Conservation (phyloP, 2,888 invertebrate species). For the Agrochola circellaris region DNA sequence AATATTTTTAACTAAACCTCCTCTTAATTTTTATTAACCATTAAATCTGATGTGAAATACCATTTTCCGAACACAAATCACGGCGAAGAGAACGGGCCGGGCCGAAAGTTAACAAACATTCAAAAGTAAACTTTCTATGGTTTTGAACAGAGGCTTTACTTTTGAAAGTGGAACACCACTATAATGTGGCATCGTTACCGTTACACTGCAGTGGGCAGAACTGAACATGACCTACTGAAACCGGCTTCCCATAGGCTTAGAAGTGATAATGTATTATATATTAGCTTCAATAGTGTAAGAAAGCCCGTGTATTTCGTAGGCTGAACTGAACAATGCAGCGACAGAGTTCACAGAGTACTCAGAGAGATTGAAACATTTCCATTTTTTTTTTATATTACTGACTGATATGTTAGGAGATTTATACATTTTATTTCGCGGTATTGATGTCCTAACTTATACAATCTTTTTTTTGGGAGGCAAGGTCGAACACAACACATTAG, state of each 20-base stretch:
- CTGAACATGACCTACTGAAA: slow-evolving; percentile 43
- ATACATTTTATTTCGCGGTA: not conserved
- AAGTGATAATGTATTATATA: slow-evolving; percentile 6
- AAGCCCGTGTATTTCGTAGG: not conserved
- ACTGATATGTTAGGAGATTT: not conserved
- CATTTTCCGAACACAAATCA: not conserved
- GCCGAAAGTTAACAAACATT: not conserved
- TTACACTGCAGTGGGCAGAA: slow-evolving; percentile 30
- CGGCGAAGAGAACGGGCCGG: not conserved
- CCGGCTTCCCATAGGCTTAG: slow-evolving; percentile 36
- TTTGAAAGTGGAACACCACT: slow-evolving; percentile 41
- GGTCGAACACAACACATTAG: not conserved
- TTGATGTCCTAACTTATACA: not conserved
- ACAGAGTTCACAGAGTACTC: too few relatives aligned
- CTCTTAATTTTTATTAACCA: not conserved
- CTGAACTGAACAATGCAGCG: too few relatives aligned
- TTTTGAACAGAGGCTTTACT: slow-evolving; percentile 25
- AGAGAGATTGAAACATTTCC: too few relatives aligned
- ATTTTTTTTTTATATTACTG: too few relatives aligned
- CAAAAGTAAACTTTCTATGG: not conserved
- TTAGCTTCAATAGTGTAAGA: not conserved
- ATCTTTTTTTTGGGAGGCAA: not conserved
- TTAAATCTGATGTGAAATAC: not conserved
- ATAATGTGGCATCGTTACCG: slow-evolving; percentile 37
- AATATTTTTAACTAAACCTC: too few relatives aligned